phyloP scores from a whole-genome alignment of 2,888 invertebrate genomes.

The Aethes cnicana region DNA sequence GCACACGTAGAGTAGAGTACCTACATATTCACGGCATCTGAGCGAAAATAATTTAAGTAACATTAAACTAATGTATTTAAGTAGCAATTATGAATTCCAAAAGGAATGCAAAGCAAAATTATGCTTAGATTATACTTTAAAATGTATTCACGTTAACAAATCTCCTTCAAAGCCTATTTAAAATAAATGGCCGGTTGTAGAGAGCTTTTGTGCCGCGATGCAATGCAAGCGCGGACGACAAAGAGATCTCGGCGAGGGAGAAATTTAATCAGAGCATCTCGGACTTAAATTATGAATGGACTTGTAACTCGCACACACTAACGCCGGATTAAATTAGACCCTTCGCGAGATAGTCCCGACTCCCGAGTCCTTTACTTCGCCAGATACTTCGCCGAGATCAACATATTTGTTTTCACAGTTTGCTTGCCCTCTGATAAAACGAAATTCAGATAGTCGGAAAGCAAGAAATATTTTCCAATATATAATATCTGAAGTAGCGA shows the following conservation, averaged over 20 bases:
- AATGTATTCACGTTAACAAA: slow-evolving; percentile 18
- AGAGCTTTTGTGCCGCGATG: slow-evolving; percentile 57
- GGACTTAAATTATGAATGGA: slow-evolving; percentile 53
- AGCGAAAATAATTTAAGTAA: too few species aligned
- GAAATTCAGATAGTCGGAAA: slow-evolving; percentile 48
- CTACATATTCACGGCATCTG: too few species aligned
- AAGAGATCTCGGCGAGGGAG: slow-evolving; percentile 53
- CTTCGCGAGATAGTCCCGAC: slow-evolving; percentile 3
- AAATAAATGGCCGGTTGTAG: slow-evolving; percentile 57
- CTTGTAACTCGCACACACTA: slow-evolving; percentile 13
- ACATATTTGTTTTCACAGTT: slow-evolving; percentile 38
- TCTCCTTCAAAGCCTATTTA: slow-evolving; percentile 45
- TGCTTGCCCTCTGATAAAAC: slow-evolving; percentile 43
- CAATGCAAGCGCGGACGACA: slow-evolving; percentile 50
- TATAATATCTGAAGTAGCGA: slow-evolving; percentile 65
- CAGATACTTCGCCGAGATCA: slow-evolving; percentile 32
- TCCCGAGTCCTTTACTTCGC: slow-evolving; percentile 8
- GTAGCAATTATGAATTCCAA: too few species aligned
- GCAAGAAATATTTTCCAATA: slow-evolving; percentile 72
- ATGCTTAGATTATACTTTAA: slow-evolving; percentile 5
- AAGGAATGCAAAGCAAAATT: too few species aligned
- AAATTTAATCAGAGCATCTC: slow-evolving; percentile 62
- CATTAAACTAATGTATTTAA: too few species aligned
- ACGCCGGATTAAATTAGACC: slow-evolving; percentile 19
- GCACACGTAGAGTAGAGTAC: too few species aligned